phyloP scores from a whole-genome alignment of 2,113 vertebrate genomes.

The Pitta sordida region DNA sequence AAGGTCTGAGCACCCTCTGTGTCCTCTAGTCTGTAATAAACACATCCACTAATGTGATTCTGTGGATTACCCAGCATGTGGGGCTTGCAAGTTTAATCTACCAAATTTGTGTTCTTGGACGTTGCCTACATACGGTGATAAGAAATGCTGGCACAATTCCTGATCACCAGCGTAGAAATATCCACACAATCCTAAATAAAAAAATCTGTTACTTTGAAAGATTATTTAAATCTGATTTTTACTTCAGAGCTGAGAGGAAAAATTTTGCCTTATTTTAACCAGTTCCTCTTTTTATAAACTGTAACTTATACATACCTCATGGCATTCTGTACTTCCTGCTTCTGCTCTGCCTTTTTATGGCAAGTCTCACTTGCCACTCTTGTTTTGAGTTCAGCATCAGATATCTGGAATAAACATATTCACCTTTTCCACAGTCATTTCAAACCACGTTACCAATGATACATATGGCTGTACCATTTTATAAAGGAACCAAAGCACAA shows the following conservation, averaged over 20 bases:
- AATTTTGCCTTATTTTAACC: background rate
- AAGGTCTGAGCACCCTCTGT: background rate
- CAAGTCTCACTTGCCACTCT: background rate
- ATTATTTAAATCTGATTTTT: background rate
- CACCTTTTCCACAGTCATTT: background rate
- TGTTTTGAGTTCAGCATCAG: background rate
- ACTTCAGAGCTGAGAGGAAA: background rate
- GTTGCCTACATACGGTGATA: background rate
- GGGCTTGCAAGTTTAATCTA: background rate
- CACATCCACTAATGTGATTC: background rate
- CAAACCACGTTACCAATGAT: accelerated
- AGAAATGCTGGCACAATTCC: background rate
- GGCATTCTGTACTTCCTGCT: background rate
- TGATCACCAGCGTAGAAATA: background rate
- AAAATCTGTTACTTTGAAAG: background rate
- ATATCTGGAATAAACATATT: background rate
- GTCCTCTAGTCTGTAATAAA: background rate
- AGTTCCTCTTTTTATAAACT: background rate
- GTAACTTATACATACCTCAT: background rate
- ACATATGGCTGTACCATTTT: background rate
- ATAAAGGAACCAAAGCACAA: background rate
- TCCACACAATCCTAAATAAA: background rate
- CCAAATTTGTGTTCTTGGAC: background rate
- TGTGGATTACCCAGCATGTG: background rate
- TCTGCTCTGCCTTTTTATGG: background rate